phyloP scores from a whole-genome alignment of 2,797 vertebrate genomes.

The Helostoma temminkii region DNA sequence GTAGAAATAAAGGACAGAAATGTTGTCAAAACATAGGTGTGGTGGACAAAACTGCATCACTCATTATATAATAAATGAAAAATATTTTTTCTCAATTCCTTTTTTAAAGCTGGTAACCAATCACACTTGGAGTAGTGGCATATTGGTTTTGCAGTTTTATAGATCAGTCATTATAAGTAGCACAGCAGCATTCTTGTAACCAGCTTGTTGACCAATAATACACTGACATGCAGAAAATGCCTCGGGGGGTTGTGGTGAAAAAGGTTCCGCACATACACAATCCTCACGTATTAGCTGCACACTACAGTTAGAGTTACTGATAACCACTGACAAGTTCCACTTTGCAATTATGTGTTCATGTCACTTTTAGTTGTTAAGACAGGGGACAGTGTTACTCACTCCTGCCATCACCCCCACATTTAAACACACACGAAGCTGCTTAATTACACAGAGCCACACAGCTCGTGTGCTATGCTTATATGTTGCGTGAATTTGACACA shows the following conservation, averaged over 20 bases:
- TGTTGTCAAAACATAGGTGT: slow-evolving; percentile 23
- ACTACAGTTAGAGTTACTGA: slow-evolving; percentile 19
- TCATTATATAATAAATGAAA: neutral
- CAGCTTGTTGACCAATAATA: slow-evolving; percentile 29
- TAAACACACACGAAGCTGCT: slow-evolving; percentile 25
- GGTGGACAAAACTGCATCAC: slow-evolving; percentile 21
- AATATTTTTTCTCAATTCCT: neutral
- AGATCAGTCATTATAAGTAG: slow-evolving; percentile 4
- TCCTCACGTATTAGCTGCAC: slow-evolving; percentile 27
- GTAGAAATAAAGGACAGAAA: slow-evolving; percentile 51
- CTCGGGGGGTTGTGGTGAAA: slow-evolving; percentile 15
- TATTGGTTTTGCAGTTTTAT: neutral
- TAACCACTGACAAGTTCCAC: slow-evolving; percentile 45
- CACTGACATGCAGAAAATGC: slow-evolving; percentile 19
- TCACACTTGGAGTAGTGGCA: neutral
- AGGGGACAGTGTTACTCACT: slow-evolving; percentile 10
- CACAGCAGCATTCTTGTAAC: slow-evolving; percentile 5
- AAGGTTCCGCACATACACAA: slow-evolving; percentile 22
- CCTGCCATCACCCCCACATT: slow-evolving; percentile 2
- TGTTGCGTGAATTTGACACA: slow-evolving; percentile 41
- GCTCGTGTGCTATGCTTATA: slow-evolving; percentile 26
- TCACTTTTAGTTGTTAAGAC: slow-evolving; percentile 26
- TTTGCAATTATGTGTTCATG: slow-evolving; percentile 41
- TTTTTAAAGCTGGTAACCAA: neutral
- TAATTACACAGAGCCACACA: slow-evolving; percentile 28